Evolutionary conservation across 2,797 vertebrate species (phyloP).

Genomic region (Peromyscus aztecus): DNA sequence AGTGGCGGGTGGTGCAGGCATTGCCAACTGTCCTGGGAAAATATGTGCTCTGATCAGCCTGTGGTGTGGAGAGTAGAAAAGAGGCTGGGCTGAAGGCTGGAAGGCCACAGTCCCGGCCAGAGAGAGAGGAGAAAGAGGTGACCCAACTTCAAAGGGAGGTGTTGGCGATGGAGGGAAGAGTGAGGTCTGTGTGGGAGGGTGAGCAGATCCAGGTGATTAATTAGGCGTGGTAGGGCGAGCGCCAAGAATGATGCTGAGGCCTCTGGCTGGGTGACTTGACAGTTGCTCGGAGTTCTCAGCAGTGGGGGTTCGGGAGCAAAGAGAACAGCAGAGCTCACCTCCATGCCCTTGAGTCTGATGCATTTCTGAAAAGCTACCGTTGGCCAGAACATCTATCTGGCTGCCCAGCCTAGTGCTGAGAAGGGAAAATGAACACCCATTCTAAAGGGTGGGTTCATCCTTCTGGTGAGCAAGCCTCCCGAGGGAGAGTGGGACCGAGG

Average conservation of each 20-base stretch:
- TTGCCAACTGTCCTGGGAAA: not conserved
- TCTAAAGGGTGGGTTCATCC: not conserved
- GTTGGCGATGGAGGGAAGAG: not conserved
- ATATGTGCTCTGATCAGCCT: not conserved
- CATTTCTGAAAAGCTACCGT: not conserved
- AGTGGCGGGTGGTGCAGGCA: not conserved
- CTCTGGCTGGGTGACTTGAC: not conserved
- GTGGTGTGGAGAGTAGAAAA: not conserved
- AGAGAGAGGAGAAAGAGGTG: not conserved
- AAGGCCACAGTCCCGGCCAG: not conserved
- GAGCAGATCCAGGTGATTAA: conserved; percentile 11
- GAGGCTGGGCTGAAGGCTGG: not conserved
- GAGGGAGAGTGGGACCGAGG: not conserved
- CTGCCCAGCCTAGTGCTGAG: not conserved
- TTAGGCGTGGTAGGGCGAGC: not conserved
- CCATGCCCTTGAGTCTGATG: not conserved
- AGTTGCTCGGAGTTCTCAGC: not conserved
- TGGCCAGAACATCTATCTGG: not conserved
- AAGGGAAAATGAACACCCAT: not conserved
- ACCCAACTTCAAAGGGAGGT: not conserved
- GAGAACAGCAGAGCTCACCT: not conserved
- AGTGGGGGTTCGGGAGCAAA: not conserved
- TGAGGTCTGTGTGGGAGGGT: not conserved
- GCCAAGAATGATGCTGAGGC: not conserved
- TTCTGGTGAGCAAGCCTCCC: not conserved